phyloP scores from a whole-genome alignment of 2,113 vertebrate species.

The Canis aureus region DNA sequence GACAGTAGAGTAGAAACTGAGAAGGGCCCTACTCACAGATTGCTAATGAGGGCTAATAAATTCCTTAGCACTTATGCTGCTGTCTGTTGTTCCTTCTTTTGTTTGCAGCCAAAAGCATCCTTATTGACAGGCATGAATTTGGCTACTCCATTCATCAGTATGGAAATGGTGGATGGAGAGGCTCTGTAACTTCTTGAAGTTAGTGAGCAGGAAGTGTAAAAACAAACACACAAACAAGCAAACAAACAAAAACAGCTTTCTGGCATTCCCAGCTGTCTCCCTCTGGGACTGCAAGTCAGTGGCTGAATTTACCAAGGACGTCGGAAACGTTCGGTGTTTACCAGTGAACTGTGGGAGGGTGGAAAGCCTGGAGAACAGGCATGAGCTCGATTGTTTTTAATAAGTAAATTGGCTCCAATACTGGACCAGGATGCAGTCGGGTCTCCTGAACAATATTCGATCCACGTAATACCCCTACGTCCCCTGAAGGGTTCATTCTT shows the following conservation, averaged over 20 bases:
- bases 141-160: background rate
- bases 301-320: background rate
- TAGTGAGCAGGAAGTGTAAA: background rate
- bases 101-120: background rate
- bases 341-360: background rate
- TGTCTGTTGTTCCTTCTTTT: background rate
- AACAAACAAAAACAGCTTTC: background rate
- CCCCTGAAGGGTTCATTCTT: background rate
- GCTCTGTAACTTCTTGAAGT: background rate
- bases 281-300: background rate
- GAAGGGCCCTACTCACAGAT: background rate
- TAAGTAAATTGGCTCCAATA: background rate
- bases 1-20: background rate
- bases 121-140: background rate
- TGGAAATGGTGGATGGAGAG: background rate
- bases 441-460: background rate
- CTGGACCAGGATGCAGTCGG: background rate
- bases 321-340: background rate
- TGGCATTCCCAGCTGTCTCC: background rate
- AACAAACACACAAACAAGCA: background rate
- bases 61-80: background rate
- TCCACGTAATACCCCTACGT: background rate
- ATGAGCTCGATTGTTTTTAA: background rate
- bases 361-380: background rate
- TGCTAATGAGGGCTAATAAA: background rate